Evolutionary conservation across 2,888 invertebrate genomes (phyloP), one percentile per base, ranked within the genome.

Genomic region (Yponomeuta malinellus): DNA sequence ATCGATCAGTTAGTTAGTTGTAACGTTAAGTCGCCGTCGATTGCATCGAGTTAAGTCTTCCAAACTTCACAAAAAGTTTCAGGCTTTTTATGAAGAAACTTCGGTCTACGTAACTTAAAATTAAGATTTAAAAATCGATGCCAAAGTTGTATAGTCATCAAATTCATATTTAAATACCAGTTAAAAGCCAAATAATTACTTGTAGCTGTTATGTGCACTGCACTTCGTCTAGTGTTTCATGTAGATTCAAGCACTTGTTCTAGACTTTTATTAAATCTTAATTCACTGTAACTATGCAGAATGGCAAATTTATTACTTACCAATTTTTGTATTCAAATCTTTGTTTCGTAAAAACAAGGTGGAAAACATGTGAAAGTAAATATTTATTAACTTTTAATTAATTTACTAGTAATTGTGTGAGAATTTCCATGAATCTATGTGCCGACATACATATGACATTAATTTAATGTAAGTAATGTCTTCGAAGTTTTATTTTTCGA

Each of bases 11-110:
- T 71, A 68, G 68, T 63, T 48, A 59, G 52, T 59, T 59, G 12
- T 59, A 59, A 59, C 12, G 64, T 68, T n/a, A 64, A 48, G 10
- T 63, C 73, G 73, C 75, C 73, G 75, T 79, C 72, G 72, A 74
- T 74, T 76, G 68, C 76, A 76, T 77, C 77, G 76, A 77, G 75
- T 73, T 73, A 79, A 77, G 85, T 85, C 83, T 85, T 83, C 82
- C 83, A 84, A 78, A 75, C 71, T 72, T 71, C 72, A 68, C 71
- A 68, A 43, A 59, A 59, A 15, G 52, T 59, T 15, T 5, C 52
- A 15, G 52, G 52, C 52, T 59, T 59, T 33, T 59, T 59, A 59
- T 59, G 52, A 59, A 59, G 52, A 59, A 59, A 59, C 15, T 59
- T 59, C 52, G 52, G 52, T 59, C 52, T 59, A 59, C 52, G 52